These are phyloP conservation scores for Hipparchia semele DNA, from an alignment of 2,888 invertebrate genomes.

Conservation along the genomic window DNA sequence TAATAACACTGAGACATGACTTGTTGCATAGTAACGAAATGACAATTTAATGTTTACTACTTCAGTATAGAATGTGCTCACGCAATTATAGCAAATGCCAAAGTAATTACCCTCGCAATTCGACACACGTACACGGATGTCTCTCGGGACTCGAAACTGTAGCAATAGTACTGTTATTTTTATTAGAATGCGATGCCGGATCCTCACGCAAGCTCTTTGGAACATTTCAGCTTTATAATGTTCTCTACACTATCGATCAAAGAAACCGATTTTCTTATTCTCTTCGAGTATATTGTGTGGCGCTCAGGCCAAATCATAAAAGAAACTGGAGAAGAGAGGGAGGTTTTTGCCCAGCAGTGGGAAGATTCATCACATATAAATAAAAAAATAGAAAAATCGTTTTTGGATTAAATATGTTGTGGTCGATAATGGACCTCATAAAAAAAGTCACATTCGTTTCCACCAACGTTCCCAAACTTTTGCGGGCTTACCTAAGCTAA, in stretches of 20 bases:
- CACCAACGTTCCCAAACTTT: too few relatives aligned
- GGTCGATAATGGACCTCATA: too few relatives aligned
- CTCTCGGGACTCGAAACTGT: constrained; percentile 27
- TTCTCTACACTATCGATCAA: neutral
- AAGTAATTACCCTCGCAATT: constrained; percentile 43
- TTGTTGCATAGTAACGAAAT: constrained; percentile 2
- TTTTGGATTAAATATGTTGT: too few relatives aligned
- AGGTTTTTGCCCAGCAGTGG: too few relatives aligned
- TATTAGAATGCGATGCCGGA: constrained; percentile 32
- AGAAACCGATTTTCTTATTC: neutral
- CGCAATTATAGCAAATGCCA: constrained; percentile 38
- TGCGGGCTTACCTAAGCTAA: too few relatives aligned
- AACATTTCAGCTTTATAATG: neutral
- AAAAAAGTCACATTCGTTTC: too few relatives aligned
- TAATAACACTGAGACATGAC: constrained; percentile 4
- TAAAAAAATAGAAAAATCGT: too few relatives aligned
- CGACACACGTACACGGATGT: constrained; percentile 36
- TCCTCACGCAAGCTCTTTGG: constrained; percentile 31
- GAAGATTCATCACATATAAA: too few relatives aligned
- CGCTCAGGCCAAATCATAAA: too few relatives aligned
- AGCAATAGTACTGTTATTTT: constrained; percentile 28
- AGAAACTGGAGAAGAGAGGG: too few relatives aligned
- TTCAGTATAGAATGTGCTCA: constrained; percentile 30
- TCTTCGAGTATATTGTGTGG: neutral
- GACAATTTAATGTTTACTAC: constrained; percentile 14